phyloP scores from a whole-genome alignment of 2,113 vertebrate species.

The Ptilonorhynchus violaceus region DNA sequence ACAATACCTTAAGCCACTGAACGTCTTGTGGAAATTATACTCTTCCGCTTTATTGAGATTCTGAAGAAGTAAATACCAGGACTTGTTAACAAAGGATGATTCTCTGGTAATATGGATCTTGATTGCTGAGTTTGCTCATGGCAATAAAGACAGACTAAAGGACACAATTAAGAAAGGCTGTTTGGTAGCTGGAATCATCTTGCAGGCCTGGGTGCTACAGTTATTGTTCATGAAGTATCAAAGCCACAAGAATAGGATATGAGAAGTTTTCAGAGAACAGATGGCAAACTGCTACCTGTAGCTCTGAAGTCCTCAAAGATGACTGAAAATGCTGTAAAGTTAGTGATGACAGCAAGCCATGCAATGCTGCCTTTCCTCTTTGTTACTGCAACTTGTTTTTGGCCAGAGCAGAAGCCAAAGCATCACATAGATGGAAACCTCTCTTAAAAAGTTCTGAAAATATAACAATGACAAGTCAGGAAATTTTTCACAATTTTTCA shows the following conservation, averaged over 20 bases:
- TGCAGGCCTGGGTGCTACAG: neutral
- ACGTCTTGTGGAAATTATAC: neutral
- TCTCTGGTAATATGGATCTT: neutral
- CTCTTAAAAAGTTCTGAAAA: neutral
- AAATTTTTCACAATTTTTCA: neutral
- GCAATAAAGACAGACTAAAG: neutral
- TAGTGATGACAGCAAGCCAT: neutral
- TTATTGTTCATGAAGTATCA: neutral
- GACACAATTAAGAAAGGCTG: neutral
- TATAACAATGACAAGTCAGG: neutral
- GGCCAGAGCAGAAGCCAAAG: neutral
- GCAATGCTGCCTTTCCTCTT: neutral
- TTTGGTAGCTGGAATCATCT: neutral
- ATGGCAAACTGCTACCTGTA: neutral
- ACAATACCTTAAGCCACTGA: neutral
- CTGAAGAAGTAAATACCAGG: neutral
- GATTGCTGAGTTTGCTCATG: neutral
- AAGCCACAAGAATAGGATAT: neutral
- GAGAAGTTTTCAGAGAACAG: neutral
- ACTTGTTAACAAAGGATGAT: neutral
- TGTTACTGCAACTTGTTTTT: neutral
- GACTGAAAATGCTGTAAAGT: neutral
- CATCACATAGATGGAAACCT: neutral
- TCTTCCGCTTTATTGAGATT: neutral
- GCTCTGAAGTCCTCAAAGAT: neutral